These are phyloP conservation scores for Rhabdornis inornatus DNA, from an alignment of 2,113 vertebrate species.

Conservation along the genomic window DNA sequence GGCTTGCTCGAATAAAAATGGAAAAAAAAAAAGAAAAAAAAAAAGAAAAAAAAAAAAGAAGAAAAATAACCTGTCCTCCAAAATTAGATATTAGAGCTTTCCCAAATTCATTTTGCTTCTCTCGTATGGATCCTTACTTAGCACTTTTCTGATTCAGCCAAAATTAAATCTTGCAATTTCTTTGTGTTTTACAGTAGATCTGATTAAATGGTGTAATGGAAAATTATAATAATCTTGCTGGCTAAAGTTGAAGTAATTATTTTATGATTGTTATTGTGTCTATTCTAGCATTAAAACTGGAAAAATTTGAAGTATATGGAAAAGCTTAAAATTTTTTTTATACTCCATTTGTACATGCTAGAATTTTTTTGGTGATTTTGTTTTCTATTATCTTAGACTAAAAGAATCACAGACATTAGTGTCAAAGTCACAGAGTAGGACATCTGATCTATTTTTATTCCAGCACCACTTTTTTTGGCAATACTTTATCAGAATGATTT, in stretches of 20 bases:
- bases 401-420: neutral
- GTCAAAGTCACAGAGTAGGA: neutral
- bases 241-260: neutral
- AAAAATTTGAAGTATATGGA: neutral
- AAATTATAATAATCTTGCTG: neutral
- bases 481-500: neutral
- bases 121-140: neutral
- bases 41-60: neutral
- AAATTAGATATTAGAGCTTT: neutral
- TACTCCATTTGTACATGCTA: neutral
- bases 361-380: neutral
- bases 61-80: neutral
- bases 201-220: neutral
- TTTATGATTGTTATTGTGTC: neutral
- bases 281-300: neutral
- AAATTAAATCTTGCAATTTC: neutral
- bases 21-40: neutral
- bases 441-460: neutral
- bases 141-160: neutral
- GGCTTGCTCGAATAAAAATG: neutral
- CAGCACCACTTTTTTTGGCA: neutral
- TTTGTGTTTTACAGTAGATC: neutral
- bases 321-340: neutral
- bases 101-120: neutral
- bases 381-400: neutral